Conservation (phyloP, 1,140 invertebrate species). For the Druon quercuslanigerum region DNA sequence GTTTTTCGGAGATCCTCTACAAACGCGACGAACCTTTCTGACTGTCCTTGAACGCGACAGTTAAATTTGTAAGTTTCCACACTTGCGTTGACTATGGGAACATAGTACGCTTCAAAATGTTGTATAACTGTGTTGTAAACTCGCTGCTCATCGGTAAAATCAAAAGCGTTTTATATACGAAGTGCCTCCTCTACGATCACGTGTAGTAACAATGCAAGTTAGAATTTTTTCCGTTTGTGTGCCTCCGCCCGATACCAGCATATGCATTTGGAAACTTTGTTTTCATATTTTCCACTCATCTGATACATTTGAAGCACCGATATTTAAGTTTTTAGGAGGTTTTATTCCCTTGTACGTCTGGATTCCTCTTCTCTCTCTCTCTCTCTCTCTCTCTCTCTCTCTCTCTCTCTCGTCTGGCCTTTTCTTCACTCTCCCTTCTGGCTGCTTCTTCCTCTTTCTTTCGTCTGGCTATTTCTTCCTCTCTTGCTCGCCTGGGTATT, state of each 20-base stretch:
- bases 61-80: conserved; percentile 35
- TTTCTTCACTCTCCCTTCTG: no score
- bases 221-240: background rate
- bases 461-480: no score
- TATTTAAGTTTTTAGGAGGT: background rate
- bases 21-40: conserved; percentile 30
- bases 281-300: background rate
- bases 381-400: no score
- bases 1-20: no score
- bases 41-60: conserved; percentile 10
- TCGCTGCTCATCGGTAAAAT: background rate
- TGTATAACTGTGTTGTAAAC: background rate
- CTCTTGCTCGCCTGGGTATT: no score
- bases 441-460: no score
- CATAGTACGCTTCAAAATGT: background rate
- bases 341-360: no score
- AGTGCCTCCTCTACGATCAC: background rate
- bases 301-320: background rate
- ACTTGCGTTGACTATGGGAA: conserved; percentile 31
- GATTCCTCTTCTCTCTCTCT: no score
- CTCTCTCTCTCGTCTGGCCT: no score
- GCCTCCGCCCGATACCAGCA: background rate
- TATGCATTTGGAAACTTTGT: conserved; percentile 3
- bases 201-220: conserved; percentile 10
- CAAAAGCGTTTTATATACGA: background rate